These are phyloP conservation scores for Pseudomyrmex flavicornis DNA, from an alignment of 1,140 invertebrate species.

Conservation along the genomic window DNA sequence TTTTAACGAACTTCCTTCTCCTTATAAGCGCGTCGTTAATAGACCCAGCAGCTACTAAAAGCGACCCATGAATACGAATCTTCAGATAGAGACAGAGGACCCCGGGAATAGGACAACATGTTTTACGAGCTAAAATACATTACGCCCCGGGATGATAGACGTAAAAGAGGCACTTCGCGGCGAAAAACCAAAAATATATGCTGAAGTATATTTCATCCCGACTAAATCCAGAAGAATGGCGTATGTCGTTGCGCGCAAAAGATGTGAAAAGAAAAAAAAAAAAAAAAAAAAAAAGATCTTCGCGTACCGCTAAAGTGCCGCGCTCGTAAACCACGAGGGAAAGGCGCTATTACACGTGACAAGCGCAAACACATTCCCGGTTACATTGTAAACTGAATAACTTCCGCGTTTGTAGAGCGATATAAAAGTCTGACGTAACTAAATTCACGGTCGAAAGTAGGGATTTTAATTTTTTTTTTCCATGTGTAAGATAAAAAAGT, in stretches of 20 bases:
- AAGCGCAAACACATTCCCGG: slow-evolving; percentile 50
- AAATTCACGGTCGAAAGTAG: slow-evolving; percentile 13
- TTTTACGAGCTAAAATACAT: slow-evolving; percentile 59
- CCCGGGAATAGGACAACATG: slow-evolving; percentile 22
- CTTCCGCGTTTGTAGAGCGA: slow-evolving; percentile 31
- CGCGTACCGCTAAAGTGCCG: slow-evolving; percentile 31
- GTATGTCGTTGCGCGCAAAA: slow-evolving; percentile 37
- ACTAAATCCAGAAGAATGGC: slow-evolving; percentile 45
- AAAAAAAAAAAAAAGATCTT: not conserved
- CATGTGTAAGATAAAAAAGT: not conserved
- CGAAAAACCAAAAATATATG: slow-evolving; percentile 52
- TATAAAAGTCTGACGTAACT: slow-evolving; percentile 17
- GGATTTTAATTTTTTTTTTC: not conserved
- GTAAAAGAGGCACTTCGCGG: slow-evolving; percentile 40
- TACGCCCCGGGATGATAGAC: slow-evolving; percentile 46
- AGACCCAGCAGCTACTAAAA: slow-evolving; percentile 54
- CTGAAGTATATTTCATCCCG: slow-evolving; percentile 48
- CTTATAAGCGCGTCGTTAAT: slow-evolving; percentile 63
- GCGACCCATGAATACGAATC: slow-evolving; percentile 59
- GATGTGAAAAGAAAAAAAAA: slow-evolving; percentile 18
- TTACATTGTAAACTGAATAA: slow-evolving; percentile 50
- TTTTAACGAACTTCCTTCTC: slow-evolving; percentile 59
- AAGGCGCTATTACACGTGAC: slow-evolving; percentile 48
- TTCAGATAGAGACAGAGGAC: slow-evolving; percentile 51
- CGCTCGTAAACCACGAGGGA: slow-evolving; percentile 40